phyloP scores from a whole-genome alignment of 92 coral and sea anemone species.

The Palythoa caribaeorum region DNA sequence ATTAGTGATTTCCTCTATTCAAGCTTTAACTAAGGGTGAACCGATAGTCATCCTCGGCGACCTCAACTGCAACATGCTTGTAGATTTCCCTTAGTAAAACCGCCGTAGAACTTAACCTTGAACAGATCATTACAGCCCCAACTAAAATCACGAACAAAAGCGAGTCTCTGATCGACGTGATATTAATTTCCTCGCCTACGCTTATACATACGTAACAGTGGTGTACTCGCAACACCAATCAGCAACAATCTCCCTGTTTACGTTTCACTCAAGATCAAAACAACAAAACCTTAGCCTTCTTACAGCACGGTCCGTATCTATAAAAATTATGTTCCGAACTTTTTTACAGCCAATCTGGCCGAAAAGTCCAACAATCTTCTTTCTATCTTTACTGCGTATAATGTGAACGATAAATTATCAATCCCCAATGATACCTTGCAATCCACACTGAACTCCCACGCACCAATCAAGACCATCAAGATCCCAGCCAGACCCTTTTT shows the following conservation, averaged over 20 bases:
- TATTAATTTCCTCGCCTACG: background rate
- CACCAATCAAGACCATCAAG: conserved; percentile 40
- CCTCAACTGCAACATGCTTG: conserved; percentile 46
- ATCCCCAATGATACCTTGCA: conserved; percentile 20
- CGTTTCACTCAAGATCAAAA: background rate
- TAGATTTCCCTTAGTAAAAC: conserved; percentile 24
- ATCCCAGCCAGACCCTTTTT: conserved; percentile 36
- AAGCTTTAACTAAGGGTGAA: conserved; percentile 36
- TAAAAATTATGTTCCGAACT: background rate
- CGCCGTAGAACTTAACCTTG: conserved; percentile 42
- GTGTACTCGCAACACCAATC: background rate
- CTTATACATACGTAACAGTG: background rate
- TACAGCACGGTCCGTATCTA: conserved; percentile 1
- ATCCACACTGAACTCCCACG: conserved; percentile 21
- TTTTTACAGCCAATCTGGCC: background rate
- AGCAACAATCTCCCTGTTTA: conserved; percentile 14
- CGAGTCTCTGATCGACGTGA: background rate
- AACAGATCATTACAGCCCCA: background rate
- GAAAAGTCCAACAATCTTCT: conserved; percentile 3
- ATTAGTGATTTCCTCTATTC: no score
- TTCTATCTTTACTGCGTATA: background rate
- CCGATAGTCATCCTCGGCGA: conserved; percentile 43
- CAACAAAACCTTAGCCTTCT: conserved; percentile 10
- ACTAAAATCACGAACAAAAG: background rate
- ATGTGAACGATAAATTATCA: conserved; percentile 22